phyloP scores from a whole-genome alignment of 2,888 invertebrate species.

The Matsumyia berberina region DNA sequence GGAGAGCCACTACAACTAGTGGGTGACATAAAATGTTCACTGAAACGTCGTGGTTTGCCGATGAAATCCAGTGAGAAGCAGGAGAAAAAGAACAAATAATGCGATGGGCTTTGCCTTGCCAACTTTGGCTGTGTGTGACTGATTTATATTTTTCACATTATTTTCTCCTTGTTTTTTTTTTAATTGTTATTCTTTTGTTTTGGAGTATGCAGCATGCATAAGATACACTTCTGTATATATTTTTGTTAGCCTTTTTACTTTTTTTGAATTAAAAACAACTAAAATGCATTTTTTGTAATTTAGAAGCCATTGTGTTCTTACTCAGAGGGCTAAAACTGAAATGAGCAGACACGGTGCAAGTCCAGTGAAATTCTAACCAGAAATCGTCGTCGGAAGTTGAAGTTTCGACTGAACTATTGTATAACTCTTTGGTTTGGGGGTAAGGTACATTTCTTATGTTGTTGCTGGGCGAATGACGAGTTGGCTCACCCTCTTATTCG shows the following conservation, averaged over 20 bases:
- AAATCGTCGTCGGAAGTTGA: too few species aligned
- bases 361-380: too few species aligned
- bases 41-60: constrained; percentile 19
- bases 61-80: neutral
- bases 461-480: too few species aligned
- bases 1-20: constrained; percentile 64
- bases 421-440: too few species aligned
- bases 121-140: neutral
- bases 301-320: neutral
- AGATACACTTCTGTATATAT: constrained; percentile 8
- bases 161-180: neutral
- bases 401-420: too few species aligned
- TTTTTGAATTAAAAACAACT: constrained; percentile 25
- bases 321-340: neutral
- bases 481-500: too few species aligned
- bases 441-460: too few species aligned
- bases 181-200: constrained; percentile 21
- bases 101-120: too few species aligned
- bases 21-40: constrained; percentile 52
- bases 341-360: too few species aligned
- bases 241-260: neutral
- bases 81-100: constrained; percentile 12
- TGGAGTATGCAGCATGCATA: constrained; percentile 42
- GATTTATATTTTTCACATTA: neutral
- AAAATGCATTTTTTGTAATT: constrained; percentile 1